Evolutionary conservation across 2,113 vertebrate species (phyloP).

Genomic region (Alces alces): DNA sequence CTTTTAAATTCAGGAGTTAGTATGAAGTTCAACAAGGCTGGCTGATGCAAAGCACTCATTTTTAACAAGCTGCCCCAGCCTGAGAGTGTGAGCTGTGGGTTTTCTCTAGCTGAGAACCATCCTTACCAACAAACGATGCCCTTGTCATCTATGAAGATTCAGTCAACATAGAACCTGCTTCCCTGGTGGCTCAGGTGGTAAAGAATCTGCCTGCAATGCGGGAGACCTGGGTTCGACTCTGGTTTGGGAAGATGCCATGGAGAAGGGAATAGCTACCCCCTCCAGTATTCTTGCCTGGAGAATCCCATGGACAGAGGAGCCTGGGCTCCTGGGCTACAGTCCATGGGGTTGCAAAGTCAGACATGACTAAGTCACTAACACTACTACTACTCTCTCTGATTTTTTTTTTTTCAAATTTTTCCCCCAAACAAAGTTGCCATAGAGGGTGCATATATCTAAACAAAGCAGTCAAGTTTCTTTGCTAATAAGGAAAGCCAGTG

Average conservation of each 20-base stretch:
- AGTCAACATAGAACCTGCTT: neutral
- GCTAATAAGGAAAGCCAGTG: neutral
- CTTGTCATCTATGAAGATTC: neutral
- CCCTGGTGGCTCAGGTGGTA: neutral
- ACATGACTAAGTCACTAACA: neutral
- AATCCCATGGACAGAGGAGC: neutral
- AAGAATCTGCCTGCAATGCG: neutral
- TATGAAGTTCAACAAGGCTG: neutral
- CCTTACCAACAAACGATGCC: neutral
- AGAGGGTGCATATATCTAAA: neutral
- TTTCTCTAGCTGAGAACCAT: neutral
- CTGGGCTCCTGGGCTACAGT: neutral
- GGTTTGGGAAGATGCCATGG: neutral
- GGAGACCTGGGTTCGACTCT: neutral
- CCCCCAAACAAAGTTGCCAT: neutral
- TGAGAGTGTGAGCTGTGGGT: neutral
- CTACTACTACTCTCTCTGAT: neutral
- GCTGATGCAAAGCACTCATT: neutral
- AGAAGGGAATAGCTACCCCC: neutral
- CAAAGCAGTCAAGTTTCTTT: neutral
- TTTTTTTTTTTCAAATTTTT: neutral
- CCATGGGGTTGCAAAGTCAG: neutral
- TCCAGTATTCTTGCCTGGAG: neutral
- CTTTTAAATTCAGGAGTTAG: neutral
- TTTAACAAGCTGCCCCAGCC: neutral